Percentiles rank a stretch among this genome's conserved stretches.
These are phyloP conservation scores for Chironomus riparius DNA, from an alignment of 2,888 invertebrate species.

Conservation along the genomic window DNA sequence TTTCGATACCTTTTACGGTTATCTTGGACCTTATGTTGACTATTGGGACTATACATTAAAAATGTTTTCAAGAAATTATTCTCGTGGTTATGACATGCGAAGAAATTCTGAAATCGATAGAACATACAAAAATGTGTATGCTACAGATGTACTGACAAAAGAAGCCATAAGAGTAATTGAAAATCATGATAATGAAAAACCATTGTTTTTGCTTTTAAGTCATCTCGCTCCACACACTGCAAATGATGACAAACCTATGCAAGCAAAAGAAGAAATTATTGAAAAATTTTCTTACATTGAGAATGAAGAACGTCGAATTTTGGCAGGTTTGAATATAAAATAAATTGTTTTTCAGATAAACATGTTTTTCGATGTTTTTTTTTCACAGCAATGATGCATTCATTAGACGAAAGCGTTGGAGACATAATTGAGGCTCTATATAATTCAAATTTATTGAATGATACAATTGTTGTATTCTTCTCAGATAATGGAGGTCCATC, in stretches of 20 bases:
- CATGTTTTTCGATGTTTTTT: neutral
- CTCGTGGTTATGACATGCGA: conserved; percentile 45
- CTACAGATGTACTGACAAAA: conserved; percentile 60
- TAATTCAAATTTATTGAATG: conserved; percentile 58
- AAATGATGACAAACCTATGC: conserved; percentile 56
- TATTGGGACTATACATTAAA: conserved; percentile 61
- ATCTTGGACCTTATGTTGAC: conserved; percentile 71
- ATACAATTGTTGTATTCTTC: conserved; percentile 75
- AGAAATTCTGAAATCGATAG: conserved; percentile 42
- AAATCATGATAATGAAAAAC: conserved; percentile 48
- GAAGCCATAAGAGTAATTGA: conserved; percentile 55
- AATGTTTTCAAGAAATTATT: conserved; percentile 36
- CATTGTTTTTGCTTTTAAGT: conserved; percentile 69
- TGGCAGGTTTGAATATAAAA: conserved; percentile 49
- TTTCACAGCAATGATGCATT: conserved; percentile 68
- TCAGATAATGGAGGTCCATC: conserved; percentile 84
- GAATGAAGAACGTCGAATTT: conserved; percentile 55
- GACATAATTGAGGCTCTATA: conserved; percentile 59
- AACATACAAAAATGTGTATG: conserved; percentile 50
- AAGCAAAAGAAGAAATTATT: conserved; percentile 63
- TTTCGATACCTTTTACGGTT: conserved; percentile 75
- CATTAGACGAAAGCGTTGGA: conserved; percentile 77
- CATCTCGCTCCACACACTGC: conserved; percentile 74
- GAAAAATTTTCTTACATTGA: conserved; percentile 57
- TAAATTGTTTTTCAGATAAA: neutral